Evolutionary conservation across 1,140 invertebrate species (phyloP), one percentile per base, ranked within the genome.

Genomic region (Octopus sinensis): DNA sequence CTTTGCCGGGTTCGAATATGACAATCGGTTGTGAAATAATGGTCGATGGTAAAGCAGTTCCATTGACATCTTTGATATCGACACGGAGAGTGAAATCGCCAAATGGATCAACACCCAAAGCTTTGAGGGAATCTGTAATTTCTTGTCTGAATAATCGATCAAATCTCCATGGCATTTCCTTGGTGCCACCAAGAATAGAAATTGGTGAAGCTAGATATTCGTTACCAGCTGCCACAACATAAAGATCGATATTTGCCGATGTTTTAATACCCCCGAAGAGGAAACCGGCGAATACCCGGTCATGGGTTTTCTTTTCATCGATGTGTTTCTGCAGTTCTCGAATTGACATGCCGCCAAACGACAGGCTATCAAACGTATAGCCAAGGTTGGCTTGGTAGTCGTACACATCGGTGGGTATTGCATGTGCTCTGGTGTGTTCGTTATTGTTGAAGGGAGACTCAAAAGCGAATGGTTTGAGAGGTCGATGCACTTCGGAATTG

Each of bases 251-350:
- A 43, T 78, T 77, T 12, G 82, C 82, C 13, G 82, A 82, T 51
- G 75, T 77, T 10, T 76, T 51, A 53, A 85, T 85, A 56, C 79
- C 78, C 23, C 73, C 62, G 23, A 85, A 80, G 12, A 79, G 52
- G 54, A 62, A 51, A 82, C 83, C 30, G 53, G 80, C 80, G 53
- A 83, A 85, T 10, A 79, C 71, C n/a, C 84, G 23, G 17, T 82
- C 80, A 10, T 81, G 52, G 4, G 53, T 30, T 79, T 68, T 62
- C 52, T 56, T 79, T 51, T 81, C 53, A 10, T 84, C 79, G 9
- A 85, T 82, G 79, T 84, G 79, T 23, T 83, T 30, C n/a, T 83
- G 79, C 43, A 85, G 79, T 73, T 85, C 80, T 12, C 78, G 78
- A 13, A 85, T 75, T 3, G 51, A 71, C 82, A 85, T 82, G 12